A percentile compares a stretch with the other conserved stretches of the same genome.
These are phyloP conservation scores for Ictalurus punctatus DNA, from an alignment of 2,113 vertebrate species.

Conservation along the genomic window DNA sequence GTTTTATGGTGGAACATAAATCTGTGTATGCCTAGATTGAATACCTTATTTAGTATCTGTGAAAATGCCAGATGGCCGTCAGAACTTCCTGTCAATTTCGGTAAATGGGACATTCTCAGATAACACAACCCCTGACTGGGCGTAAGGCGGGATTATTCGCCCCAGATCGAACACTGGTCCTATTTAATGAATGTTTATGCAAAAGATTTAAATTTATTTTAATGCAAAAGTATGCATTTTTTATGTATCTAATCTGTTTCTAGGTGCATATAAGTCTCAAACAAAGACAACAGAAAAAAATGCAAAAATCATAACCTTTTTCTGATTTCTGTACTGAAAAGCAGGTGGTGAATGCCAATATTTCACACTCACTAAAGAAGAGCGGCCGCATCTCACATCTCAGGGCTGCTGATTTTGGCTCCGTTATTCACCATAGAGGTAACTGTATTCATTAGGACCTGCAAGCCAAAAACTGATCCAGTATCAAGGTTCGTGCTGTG, in stretches of 20 bases:
- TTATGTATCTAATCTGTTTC: not conserved
- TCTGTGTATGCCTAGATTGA: not conserved
- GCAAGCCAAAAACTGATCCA: constrained; percentile 12
- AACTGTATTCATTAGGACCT: not conserved
- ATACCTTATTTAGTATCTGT: not conserved
- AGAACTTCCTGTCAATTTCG: not conserved
- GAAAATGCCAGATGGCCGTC: not conserved
- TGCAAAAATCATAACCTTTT: not conserved
- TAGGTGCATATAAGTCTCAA: not conserved
- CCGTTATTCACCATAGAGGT: not conserved
- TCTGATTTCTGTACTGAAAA: not conserved
- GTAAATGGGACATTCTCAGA: not conserved
- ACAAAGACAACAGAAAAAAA: constrained; percentile 5
- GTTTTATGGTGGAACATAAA: not conserved
- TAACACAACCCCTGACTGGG: not conserved
- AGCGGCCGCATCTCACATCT: not conserved
- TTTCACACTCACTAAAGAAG: constrained; percentile 7
- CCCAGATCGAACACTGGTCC: not conserved
- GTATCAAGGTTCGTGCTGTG: constrained; percentile 27
- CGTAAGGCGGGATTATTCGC: not conserved
- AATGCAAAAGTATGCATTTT: not conserved
- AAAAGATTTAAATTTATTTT: not conserved
- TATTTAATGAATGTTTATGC: not conserved
- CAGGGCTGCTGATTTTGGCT: constrained; percentile 24
- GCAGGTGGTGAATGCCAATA: not conserved